Base-by-base conservation (phyloP, 1,140 invertebrate species). In the Zaprionus ornatus region DNA sequence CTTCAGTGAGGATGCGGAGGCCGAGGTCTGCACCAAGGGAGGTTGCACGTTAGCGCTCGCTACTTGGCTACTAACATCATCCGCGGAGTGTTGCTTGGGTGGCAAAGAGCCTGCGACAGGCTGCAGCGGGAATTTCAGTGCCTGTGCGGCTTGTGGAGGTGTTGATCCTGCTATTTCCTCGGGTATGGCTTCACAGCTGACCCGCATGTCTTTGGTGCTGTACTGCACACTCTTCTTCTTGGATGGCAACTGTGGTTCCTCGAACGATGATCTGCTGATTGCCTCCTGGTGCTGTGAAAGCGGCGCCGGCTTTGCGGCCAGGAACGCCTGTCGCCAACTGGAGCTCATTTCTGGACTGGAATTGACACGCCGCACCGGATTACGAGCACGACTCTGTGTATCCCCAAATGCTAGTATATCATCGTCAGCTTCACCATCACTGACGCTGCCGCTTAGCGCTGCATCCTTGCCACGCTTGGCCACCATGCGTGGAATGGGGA, bases 331-430 rank as follows among this genome's bases (percentile, higher is more conserved):
- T 90, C 97, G 96, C 96, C 96, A 97, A 81, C 95, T 96, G 5
- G 96, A 96, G 75, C 95, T 96, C 97, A 98, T 98, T 94, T 98
- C 97, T 3, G 97, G 97, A 91, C 97, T 97, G 63, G 97, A 98
- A 94, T 97, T 97, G 15, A 97, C 97, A 60, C 97, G 94, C 3
- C 96, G 94, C 50, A 98, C 97, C 13, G 96, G 96, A 94, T 97
- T 97, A 17, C 96, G 93, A 0, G 95, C 95, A 64, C 94, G 93
- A 48, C 92, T 93, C 5, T 92, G 92, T 25, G 94, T 93, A 93
- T 93, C 91, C 25, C 90, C 90, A 42, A 92, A 91, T 10, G 70
- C 68, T 27, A 88, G 15, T 1, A 87, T 91, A 60, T 93, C 95
- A 68, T 95, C 95, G 42, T 95, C 95, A 9, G 94, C 93, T 32